These are phyloP conservation scores for Listronotus oregonensis DNA, from an alignment of 1,140 invertebrate genomes.

Conservation along the genomic window DNA sequence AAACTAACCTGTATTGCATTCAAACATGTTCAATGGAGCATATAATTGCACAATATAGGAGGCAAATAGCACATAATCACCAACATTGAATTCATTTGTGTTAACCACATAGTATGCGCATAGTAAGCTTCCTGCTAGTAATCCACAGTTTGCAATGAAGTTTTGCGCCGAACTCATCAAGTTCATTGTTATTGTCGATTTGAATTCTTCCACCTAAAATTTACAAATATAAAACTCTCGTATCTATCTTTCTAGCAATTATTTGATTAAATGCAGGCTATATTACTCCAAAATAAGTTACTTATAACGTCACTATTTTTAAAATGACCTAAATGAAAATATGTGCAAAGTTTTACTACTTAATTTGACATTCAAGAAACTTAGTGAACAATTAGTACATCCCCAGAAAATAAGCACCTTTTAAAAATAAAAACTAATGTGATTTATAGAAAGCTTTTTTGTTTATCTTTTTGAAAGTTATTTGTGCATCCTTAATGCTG, in stretches of 20 bases:
- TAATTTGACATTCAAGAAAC: too few relatives aligned
- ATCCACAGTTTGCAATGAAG: constrained; percentile 81
- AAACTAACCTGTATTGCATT: constrained; percentile 86
- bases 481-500: too few relatives aligned
- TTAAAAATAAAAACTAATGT: too few relatives aligned
- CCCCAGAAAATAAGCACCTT: too few relatives aligned
- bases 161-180: constrained; percentile 90
- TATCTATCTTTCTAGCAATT: neutral
- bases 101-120: constrained; percentile 83
- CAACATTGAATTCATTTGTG: constrained; percentile 77
- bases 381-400: too few relatives aligned
- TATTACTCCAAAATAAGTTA: constrained; percentile 1
- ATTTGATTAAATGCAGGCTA: neutral
- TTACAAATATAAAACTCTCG: neutral
- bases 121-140: constrained; percentile 84
- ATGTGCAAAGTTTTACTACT: too few relatives aligned
- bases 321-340: too few relatives aligned
- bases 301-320: too few relatives aligned
- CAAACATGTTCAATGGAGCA: constrained; percentile 94
- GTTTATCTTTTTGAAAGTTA: too few relatives aligned
- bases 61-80: constrained; percentile 94
- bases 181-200: constrained; percentile 81
- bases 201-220: constrained; percentile 81
- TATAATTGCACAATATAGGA: constrained; percentile 94
- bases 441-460: too few relatives aligned